Evolutionary conservation across 2,797 vertebrate species (phyloP).

Genomic region (Enteromius trimaculatus): DNA sequence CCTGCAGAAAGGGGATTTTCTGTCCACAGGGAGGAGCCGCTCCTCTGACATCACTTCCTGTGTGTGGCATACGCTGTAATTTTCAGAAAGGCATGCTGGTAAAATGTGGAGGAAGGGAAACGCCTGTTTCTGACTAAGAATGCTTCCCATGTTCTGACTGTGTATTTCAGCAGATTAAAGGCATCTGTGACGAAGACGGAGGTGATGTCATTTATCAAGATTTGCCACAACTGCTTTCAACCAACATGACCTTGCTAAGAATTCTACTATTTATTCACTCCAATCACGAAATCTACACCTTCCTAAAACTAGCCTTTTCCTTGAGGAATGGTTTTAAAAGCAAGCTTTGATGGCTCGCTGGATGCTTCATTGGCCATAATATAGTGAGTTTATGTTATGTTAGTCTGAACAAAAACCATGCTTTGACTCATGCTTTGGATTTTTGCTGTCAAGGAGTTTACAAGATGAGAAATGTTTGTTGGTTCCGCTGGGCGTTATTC

Average conservation of each 20-base stretch:
- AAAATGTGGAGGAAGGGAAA: neutral
- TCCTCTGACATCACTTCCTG: neutral
- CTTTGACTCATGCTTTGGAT: neutral
- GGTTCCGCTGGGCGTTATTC: neutral
- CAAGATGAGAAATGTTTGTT: neutral
- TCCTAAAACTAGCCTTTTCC: neutral
- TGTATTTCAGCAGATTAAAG: neutral
- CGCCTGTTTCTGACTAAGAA: neutral
- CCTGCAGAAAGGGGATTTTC: no score
- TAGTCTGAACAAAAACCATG: neutral
- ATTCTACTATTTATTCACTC: neutral
- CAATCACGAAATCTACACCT: neutral
- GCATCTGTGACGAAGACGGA: neutral
- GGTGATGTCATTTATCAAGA: neutral
- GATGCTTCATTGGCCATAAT: neutral
- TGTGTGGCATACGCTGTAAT: neutral
- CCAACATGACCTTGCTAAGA: neutral
- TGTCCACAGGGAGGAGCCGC: no score
- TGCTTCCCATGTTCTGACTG: neutral
- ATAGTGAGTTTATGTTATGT: no score
- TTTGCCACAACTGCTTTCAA: no score
- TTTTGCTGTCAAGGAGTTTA: neutral
- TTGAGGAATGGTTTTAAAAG: neutral
- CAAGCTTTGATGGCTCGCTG: neutral
- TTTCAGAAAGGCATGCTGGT: neutral